Conservation (phyloP, 2,888 invertebrate genomes). For the Luffia ferchaultella region DNA sequence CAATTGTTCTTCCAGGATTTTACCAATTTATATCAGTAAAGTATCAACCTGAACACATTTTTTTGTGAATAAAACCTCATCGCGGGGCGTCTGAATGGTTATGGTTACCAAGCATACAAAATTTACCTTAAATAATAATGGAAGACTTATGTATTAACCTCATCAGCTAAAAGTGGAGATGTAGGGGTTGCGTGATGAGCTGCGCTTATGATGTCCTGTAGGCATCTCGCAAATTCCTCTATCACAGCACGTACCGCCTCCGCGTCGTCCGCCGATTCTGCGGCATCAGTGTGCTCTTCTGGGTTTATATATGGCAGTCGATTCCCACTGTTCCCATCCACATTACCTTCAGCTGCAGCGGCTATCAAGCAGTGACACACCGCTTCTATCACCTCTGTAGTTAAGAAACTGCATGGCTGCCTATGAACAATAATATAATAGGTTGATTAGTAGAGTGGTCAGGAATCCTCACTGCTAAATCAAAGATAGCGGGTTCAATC, state of each 20-base stretch:
- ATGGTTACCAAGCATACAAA: too few relatives aligned
- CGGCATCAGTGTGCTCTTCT: slow-evolving; percentile 36
- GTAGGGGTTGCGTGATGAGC: slow-evolving; percentile 13
- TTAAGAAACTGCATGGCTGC: slow-evolving; percentile 90
- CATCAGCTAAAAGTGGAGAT: background rate
- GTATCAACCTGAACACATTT: too few relatives aligned
- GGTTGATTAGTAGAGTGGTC: too few relatives aligned
- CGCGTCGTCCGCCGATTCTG: slow-evolving; percentile 70
- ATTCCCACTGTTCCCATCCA: slow-evolving; percentile 81
- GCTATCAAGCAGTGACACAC: slow-evolving; percentile 95
- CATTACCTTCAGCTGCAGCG: slow-evolving; percentile 86
- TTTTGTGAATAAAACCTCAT: too few relatives aligned
- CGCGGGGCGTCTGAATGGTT: too few relatives aligned
- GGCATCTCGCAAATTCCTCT: slow-evolving; percentile 94
- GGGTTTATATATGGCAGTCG: slow-evolving; percentile 39
- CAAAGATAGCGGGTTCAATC: too few relatives aligned
- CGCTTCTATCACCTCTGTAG: slow-evolving; percentile 94
- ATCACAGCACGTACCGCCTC: slow-evolving; percentile 76
- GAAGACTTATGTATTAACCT: background rate
- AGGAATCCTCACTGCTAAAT: too few relatives aligned
- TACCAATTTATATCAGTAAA: too few relatives aligned
- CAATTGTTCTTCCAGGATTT: too few relatives aligned
- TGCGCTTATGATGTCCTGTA: slow-evolving; percentile 90
- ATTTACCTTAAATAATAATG: too few relatives aligned
- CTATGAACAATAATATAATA: slow-evolving; percentile 39